Evolutionary conservation across 2,888 invertebrate genomes (phyloP), one percentile per base, ranked within the genome.

Genomic region (Iselma pallidipennis): DNA sequence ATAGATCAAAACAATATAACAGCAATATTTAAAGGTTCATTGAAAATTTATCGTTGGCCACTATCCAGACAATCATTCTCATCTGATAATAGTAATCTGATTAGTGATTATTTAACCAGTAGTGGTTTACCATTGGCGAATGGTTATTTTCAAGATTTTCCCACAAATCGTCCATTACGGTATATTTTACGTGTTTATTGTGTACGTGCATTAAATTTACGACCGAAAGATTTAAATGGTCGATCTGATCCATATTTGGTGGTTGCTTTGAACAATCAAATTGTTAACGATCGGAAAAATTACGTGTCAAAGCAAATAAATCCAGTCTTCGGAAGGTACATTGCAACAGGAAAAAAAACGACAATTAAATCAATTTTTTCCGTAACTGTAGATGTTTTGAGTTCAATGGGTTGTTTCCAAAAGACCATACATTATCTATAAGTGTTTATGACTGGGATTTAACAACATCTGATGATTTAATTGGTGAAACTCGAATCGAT

Each of bases 401-500:
- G 81, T 84, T 93, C 53, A 86, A 89, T 55, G 90, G 89, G 2
- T 84, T 82, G 0, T 87, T 93, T 70, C 94, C 91, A 0, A 88
- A 88, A 69, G 94, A 95, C 70, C 90, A 92, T 63, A 82, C 87
- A 55, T 78, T 96, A 55, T 87, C 85, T 29, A 83, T 96, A 0
- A 87, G 90, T 31, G 83, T 96, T 0, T 91, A 88, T 79, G 94
- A 95, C 78, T 89, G 88, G 79, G 92, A 94, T 73, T 75, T 85
- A 2, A 79, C 86, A 1, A 85, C 87, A 1, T 78, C 84, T 2
- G 92, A 95, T 75, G 92, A 94, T 74, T 79, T 95, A 7, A 93
- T 96, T 71, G 96, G 96, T 0, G 89, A 88, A 71, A 96, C 95
- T 0, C 84, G 83, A 63, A 89, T 96, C 64, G 96, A 96, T 80